Evolutionary conservation across 2,113 vertebrate species (phyloP), one percentile per base, ranked within the genome.

Genomic region (Glaucidium brasilianum): DNA sequence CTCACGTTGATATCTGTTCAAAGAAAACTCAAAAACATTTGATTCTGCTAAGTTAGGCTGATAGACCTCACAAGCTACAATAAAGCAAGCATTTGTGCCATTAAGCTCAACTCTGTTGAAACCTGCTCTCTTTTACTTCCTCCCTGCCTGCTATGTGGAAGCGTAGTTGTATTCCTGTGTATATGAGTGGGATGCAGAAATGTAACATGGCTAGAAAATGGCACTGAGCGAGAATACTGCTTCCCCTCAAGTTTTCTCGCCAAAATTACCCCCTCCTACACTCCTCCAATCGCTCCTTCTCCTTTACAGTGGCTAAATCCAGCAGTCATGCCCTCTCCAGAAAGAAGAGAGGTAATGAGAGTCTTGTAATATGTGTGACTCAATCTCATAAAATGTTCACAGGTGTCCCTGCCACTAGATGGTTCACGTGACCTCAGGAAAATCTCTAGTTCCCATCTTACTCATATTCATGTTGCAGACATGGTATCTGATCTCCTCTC

Each of bases 1-100:
- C 14, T 58, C 50, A n/a, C 30, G 76, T 37, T 0, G 0, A 5
- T 60, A 76, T 2, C 49, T 69, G 35, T 37, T 66, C 56, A 32
- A 75, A 58, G n/a, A 53, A 75, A 78, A 78, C 22, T 4, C 13
- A 5, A 64, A 64, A 83, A 32, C 0, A 1, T 32, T 74, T 11
- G 11, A 19, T 63, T 88, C 55, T 77, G 52, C n/a, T 35, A 53
- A 58, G 14, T 35, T 64, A 92, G 67, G 47, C 55, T 67, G 60
- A 43, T 0, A 6, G 30, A 43, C 64, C 88, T 34, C 12, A 18
- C 55, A 43, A 23, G 35, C 30, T 52, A 75, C 59, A 63, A 27
- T 0, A 17, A 26, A 37, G n/a, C 43, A 76, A 37, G 30, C 2
- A 0, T 49, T 82, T 52, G 15, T 43, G 45, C 34, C 32, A 66